A percentile compares a stretch with the other conserved stretches of the same genome.
Evolutionary conservation across 2,113 vertebrate species (phyloP).

Genomic region (Osmerus eperlanus): DNA sequence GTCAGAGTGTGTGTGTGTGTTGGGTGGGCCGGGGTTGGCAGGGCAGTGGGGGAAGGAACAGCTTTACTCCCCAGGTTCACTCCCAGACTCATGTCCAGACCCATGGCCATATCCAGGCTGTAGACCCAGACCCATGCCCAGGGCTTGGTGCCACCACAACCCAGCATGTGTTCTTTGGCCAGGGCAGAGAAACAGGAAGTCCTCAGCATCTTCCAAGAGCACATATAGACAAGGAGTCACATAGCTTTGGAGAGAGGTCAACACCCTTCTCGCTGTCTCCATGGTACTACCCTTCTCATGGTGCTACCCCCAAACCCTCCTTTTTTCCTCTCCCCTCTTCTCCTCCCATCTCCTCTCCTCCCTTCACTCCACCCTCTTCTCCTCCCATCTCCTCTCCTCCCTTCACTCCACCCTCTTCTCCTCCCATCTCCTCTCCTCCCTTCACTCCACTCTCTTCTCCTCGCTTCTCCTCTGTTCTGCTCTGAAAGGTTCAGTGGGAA

Average conservation of each 20-base stretch:
- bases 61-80: too few species aligned
- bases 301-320: background rate
- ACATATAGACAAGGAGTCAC: slow-evolving; percentile 12
- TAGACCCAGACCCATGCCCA: too few species aligned
- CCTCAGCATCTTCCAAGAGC: background rate
- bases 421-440: background rate
- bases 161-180: slow-evolving; percentile 26
- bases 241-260: slow-evolving; percentile 3
- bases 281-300: background rate
- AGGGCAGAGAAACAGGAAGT: background rate
- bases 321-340: background rate
- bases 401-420: background rate
- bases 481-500: background rate
- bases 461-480: background rate
- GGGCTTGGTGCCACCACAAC: background rate
- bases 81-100: too few species aligned
- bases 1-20: too few species aligned
- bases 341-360: background rate
- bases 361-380: background rate
- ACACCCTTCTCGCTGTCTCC: slow-evolving; percentile 10
- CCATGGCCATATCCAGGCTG: too few species aligned
- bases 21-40: background rate
- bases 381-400: background rate
- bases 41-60: background rate
- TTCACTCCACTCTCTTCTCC: background rate